Conservation (phyloP, 2,888 invertebrate species). For the Colletes collaris region DNA sequence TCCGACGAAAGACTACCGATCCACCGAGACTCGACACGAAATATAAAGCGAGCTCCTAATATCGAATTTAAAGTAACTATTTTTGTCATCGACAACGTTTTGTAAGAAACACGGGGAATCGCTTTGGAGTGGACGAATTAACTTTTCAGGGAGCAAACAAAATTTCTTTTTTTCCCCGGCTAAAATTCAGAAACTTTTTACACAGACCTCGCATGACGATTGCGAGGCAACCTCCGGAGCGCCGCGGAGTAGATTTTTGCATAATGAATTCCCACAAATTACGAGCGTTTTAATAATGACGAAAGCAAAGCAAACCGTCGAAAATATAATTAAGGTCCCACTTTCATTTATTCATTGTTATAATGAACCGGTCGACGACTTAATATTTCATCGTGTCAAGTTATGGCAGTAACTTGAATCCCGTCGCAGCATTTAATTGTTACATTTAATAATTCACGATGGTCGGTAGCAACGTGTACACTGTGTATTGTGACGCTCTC, state of each 20-base stretch:
- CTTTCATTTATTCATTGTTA: slow-evolving; percentile 58
- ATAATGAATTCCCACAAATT: slow-evolving; percentile 28
- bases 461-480: slow-evolving; percentile 29
- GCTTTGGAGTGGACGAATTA: too few species aligned
- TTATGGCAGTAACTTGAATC: slow-evolving; percentile 54
- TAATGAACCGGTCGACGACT: slow-evolving; percentile 56
- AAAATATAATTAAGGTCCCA: slow-evolving; percentile 51
- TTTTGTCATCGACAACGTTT: too few species aligned
- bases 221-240: background rate
- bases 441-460: slow-evolving; percentile 68
- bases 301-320: slow-evolving; percentile 43
- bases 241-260: slow-evolving; percentile 30
- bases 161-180: too few species aligned
- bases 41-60: too few species aligned
- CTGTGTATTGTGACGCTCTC: slow-evolving; percentile 44
- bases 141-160: too few species aligned
- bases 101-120: too few species aligned
- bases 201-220: background rate
- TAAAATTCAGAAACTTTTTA: too few species aligned
- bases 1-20: too few species aligned
- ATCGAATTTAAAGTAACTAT: too few species aligned
- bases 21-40: too few species aligned
- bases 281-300: slow-evolving; percentile 20
- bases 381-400: slow-evolving; percentile 64
- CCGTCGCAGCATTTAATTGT: slow-evolving; percentile 66